Evolutionary conservation across 2,797 vertebrate genomes (phyloP).

Genomic region (Chiloscyllium punctatum): DNA sequence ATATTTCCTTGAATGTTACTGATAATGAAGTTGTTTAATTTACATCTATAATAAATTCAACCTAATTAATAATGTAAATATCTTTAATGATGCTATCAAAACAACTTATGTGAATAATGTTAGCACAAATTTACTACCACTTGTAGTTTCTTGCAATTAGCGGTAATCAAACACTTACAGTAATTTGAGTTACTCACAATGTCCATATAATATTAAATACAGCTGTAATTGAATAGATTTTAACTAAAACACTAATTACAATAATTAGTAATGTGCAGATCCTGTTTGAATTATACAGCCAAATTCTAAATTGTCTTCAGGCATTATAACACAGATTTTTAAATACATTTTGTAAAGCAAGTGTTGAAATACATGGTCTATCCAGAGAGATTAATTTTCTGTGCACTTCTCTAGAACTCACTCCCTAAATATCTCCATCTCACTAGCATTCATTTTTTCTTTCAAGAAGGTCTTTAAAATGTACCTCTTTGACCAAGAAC

Average conservation of each 20-base stretch:
- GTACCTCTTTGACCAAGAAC: neutral
- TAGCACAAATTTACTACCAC: neutral
- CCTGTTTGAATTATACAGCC: neutral
- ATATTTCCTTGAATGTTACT: neutral
- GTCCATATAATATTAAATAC: constrained; percentile 14
- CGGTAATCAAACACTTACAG: neutral
- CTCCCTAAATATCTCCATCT: too few species aligned
- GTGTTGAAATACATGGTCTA: neutral
- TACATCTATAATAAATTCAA: neutral
- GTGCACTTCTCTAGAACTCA: neutral
- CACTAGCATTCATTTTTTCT: neutral
- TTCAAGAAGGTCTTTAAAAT: neutral
- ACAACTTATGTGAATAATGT: neutral
- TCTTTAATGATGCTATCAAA: neutral
- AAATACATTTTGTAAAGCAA: neutral
- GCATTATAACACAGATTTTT: neutral
- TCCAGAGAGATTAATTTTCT: neutral
- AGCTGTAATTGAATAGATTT: neutral
- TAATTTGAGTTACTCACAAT: neutral
- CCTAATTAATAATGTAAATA: constrained; percentile 14
- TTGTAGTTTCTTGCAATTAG: neutral
- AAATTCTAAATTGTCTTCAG: neutral
- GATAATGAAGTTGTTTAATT: neutral
- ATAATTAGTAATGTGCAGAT: neutral
- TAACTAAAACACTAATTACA: neutral